Base-by-base conservation (phyloP, 2,797 vertebrate genomes). In the Scolopax bukidnonensis region DNA sequence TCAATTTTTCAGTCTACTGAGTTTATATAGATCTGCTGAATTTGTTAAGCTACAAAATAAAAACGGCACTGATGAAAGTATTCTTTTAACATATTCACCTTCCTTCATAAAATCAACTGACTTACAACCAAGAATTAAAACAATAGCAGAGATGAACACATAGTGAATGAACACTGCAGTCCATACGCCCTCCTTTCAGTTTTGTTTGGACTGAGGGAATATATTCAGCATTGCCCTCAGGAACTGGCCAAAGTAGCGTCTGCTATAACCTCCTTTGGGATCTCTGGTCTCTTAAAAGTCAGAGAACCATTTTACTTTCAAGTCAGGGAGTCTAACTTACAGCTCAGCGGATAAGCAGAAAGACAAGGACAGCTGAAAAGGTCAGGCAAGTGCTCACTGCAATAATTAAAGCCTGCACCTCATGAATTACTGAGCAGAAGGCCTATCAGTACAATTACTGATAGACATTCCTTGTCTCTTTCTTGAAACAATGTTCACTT, bases 391-490 rank as follows among this genome's bases (percentile, higher is more conserved):
- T 77, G 59, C 24, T 73, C 28, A 32, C 32, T 73, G 69, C 53
- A 93, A 59, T 90, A 90, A 95, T 84, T 95, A 88, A 86, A 78
- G 77, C 30, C 30, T 88, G 14, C 15, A 69, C 61, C 59, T 86
- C 67, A 60, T 71, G 80, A 77, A 85, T 94, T 77, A 78, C 10
- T 0, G 36, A 89, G 61, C 41, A 45, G 28, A 43, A 64, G 40
- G 10, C 30, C 30, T 64, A 45, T 16, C 30, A 32, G 30, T 16
- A 64, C 73, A 75, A 85, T 93, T 77, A 78, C 12, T 0, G 36
- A 87, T 21, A 11, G 59, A 67, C 60, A 51, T 61, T 27, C 38
- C 51, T n/a, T 41, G 24, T 33, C 65, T 53, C 0, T 19, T 27
- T 43, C 64, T 38, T 16, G 60, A 68, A 85, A 38, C 0, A 0